Percentiles rank a stretch among this genome's conserved stretches.
These are phyloP conservation scores for Rhinichthys klamathensis DNA, from an alignment of 2,113 vertebrate genomes.

Conservation along the genomic window DNA sequence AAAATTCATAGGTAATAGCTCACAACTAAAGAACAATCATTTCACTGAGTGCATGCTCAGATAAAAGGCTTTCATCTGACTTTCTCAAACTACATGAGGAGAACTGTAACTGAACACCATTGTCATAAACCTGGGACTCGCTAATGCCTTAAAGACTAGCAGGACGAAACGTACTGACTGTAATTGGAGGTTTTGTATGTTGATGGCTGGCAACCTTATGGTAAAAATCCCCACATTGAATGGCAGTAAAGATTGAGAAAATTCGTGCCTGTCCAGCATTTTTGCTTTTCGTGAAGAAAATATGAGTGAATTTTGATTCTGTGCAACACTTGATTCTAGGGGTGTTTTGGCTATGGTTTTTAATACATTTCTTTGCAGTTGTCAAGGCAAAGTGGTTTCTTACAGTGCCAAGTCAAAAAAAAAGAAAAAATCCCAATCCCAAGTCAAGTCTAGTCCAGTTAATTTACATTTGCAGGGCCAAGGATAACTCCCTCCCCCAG, in stretches of 20 bases:
- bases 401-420: too few species aligned
- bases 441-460: too few species aligned
- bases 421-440: too few species aligned
- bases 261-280: neutral
- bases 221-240: neutral
- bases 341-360: too few species aligned
- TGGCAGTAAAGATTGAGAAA: neutral
- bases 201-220: neutral
- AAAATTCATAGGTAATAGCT: neutral
- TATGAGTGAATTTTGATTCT: neutral
- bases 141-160: slow-evolving; percentile 5
- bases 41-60: slow-evolving; percentile 6
- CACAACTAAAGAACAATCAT: neutral
- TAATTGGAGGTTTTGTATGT: neutral
- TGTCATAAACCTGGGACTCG: neutral
- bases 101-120: neutral
- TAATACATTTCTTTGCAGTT: too few species aligned
- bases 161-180: neutral
- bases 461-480: too few species aligned
- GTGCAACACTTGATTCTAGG: neutral
- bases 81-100: neutral
- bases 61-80: neutral
- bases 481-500: neutral
- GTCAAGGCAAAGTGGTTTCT: too few species aligned
- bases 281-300: neutral